These are phyloP conservation scores for Rhinatrema bivittatum DNA, from an alignment of 2,797 vertebrate genomes.

Conservation along the genomic window DNA sequence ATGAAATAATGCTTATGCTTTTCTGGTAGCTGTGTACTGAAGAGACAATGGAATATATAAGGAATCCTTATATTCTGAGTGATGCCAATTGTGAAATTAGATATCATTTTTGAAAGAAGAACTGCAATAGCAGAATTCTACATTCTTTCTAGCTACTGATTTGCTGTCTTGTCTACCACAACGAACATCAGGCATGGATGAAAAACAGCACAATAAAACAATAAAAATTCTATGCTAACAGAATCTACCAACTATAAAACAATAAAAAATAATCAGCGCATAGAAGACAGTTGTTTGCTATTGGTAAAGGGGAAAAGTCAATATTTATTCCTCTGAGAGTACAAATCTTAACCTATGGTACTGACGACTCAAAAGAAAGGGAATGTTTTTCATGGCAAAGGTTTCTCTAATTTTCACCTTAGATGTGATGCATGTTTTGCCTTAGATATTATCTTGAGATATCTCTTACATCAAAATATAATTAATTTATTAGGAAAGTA, in stretches of 20 bases:
- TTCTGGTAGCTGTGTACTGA: too few relatives aligned
- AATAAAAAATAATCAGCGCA: conserved; percentile 34
- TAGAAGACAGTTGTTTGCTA: conserved; percentile 16
- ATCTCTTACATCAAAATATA: too few relatives aligned
- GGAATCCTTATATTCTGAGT: too few relatives aligned
- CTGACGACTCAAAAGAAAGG: conserved; percentile 35
- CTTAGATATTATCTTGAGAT: conserved; percentile 7
- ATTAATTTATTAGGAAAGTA: conserved; percentile 4
- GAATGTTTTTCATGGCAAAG: conserved; percentile 31
- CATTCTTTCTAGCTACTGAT: conserved; percentile 15
- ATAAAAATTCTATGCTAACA: conserved; percentile 26
- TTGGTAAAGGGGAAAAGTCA: conserved; percentile 38
- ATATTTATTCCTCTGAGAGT: conserved; percentile 45
- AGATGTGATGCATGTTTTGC: conserved; percentile 12
- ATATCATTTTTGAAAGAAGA: conserved; percentile 14
- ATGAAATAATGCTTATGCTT: too few relatives aligned
- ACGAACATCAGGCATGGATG: neutral
- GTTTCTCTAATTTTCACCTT: conserved; percentile 18
- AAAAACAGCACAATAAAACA: conserved; percentile 14
- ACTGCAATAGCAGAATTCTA: conserved; percentile 1
- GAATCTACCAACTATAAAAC: conserved; percentile 29
- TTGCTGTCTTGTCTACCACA: conserved; percentile 2
- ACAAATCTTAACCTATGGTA: conserved; percentile 18
- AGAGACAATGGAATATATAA: too few relatives aligned
- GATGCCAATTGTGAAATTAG: conserved; percentile 22